Base-by-base conservation (phyloP, 2,797 vertebrate genomes). In the Aselliscus stoliczkanus region DNA sequence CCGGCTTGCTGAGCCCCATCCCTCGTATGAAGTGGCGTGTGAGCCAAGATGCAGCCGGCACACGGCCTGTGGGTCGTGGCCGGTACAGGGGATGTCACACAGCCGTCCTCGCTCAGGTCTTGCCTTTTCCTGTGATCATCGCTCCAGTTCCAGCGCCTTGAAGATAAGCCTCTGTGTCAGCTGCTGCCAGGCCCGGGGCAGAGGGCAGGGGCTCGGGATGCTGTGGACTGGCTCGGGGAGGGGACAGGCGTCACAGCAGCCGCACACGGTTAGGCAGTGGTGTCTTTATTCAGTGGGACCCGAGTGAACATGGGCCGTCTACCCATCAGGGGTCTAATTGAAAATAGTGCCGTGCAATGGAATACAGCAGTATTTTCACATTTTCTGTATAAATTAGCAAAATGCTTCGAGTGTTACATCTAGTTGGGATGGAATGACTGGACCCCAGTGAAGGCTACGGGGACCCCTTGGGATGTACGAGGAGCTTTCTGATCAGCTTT, bases 211-310 rank as follows among this genome's bases (percentile, higher is more conserved):
- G 18, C 25, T 4, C 0, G 25, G 29, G 70, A 17, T 6, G 1
- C 11, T 0, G 5, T 8, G 77, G 2, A 2, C 17, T 2, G 42
- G 44, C 0, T 3, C 1, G 3, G 17, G 29, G 27, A 7, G 6
- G 50, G 64, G 62, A 20, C 29, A 2, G 20, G 7, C 7, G 1
- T 1, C 7, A 1, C n/a, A 14, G 39, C 54, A 31, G 7, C 25
- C 0, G 3, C 23, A 5, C 6, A 0, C 7, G 7, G n/a, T 1
- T 4, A 0, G 27, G 34, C 0, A 3, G 23, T 18, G 2, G 1
- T 15, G 18, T 75, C 69, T 75, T 18, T 2, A 0, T 64, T 34
- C 85, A 11, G 34, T 3, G 5, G 42, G 56, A 23, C 42, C 21
- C 0, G 5, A 31, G 67, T 11, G 88, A n/a, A 7, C n/a, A 2